A percentile compares a stretch with the other conserved stretches of the same genome.
Conservation (phyloP, 2,797 vertebrate species). For the Anolis apletophallus region DNA sequence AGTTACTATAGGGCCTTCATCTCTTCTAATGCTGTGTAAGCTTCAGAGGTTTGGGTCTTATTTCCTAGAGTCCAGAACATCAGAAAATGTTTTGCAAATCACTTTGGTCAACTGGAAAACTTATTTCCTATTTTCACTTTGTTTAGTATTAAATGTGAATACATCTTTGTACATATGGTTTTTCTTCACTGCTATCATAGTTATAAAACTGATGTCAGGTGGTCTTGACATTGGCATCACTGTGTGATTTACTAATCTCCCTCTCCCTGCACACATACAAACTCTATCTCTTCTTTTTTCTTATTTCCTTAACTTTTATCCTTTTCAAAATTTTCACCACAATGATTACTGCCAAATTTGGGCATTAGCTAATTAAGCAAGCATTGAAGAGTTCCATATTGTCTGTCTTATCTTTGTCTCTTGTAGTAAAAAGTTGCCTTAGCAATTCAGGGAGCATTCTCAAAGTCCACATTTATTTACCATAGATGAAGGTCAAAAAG, state of each 20-base stretch:
- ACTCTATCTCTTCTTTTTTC: neutral
- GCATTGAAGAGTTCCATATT: neutral
- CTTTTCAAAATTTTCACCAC: neutral
- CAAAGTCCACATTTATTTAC: slow-evolving; percentile 6
- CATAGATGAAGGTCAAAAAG: slow-evolving; percentile 22
- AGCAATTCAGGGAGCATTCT: neutral
- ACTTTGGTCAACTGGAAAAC: neutral
- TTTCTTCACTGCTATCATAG: neutral
- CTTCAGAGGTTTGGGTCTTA: neutral
- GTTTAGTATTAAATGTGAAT: neutral
- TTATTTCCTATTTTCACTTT: neutral
- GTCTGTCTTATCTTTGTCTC: neutral
- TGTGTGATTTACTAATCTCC: no score
- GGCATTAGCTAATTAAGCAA: neutral
- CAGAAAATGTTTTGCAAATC: neutral
- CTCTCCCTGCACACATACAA: no score
- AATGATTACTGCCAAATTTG: neutral
- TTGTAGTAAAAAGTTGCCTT: neutral
- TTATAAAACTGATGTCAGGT: neutral
- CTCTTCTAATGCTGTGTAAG: neutral
- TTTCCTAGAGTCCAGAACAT: neutral
- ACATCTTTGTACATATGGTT: neutral
- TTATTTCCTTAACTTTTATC: neutral
- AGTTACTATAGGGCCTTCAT: neutral
- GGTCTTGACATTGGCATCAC: no score